Evolutionary conservation across 92 coral and sea anemone species (phyloP).

Genomic region (Meandrina meandrites): DNA sequence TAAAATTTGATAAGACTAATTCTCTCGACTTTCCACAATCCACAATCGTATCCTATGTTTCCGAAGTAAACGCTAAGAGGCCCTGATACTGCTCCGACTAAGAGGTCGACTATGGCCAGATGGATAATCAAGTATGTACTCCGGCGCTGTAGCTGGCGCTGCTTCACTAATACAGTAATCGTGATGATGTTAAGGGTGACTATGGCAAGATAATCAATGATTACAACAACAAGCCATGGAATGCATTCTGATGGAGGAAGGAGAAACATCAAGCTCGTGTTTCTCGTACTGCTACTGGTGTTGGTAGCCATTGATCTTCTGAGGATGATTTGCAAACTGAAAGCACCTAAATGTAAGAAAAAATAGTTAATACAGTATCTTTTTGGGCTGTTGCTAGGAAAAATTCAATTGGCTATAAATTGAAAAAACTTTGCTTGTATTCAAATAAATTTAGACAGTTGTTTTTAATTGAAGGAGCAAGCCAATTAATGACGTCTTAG

Average conservation of each 20-base stretch:
- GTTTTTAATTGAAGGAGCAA: too few relatives aligned
- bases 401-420: too few relatives aligned
- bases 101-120: background rate
- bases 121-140: background rate
- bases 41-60: background rate
- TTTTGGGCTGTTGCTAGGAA: too few relatives aligned
- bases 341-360: too few relatives aligned
- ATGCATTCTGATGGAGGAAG: too few relatives aligned
- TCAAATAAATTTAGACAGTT: too few relatives aligned
- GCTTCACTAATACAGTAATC: background rate
- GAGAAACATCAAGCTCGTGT: background rate
- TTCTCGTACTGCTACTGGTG: background rate
- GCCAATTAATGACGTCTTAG: too few relatives aligned
- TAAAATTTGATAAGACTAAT: background rate
- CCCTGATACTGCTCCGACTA: background rate
- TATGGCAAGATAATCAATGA: background rate
- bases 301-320: background rate
- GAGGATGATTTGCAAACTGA: too few relatives aligned
- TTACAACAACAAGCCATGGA: background rate
- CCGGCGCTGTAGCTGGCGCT: too few relatives aligned
- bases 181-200: background rate
- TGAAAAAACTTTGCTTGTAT: too few relatives aligned
- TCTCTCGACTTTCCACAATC: background rate
- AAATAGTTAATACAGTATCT: too few relatives aligned
- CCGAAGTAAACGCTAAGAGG: background rate